Conservation (phyloP, 2,888 invertebrate species). For the Hypomecis punctinalis region DNA sequence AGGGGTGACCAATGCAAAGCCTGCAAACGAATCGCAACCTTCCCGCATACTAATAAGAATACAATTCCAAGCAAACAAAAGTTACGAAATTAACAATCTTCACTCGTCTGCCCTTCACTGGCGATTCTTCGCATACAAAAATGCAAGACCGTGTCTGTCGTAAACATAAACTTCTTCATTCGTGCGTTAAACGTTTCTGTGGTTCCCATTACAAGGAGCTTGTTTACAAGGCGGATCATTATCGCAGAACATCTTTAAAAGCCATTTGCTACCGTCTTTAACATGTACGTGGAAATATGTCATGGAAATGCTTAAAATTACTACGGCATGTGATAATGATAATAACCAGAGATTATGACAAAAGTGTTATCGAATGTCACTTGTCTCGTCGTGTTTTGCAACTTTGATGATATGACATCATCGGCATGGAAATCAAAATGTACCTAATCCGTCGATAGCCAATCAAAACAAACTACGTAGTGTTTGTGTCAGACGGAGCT, state of each 20-base stretch:
- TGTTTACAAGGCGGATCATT: conserved; percentile 19
- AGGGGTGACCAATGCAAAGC: conserved; percentile 30
- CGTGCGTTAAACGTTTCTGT: conserved; percentile 21
- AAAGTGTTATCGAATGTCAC: conserved; percentile 4
- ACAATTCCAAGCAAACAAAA: conserved; percentile 4
- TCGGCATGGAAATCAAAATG: conserved; percentile 17
- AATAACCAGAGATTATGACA: conserved; percentile 14
- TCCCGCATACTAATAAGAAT: conserved; percentile 18
- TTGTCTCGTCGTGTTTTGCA: conserved; percentile 10
- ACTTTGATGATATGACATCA: conserved; percentile 22
- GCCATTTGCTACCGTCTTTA: conserved; percentile 7
- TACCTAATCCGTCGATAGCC: conserved; percentile 20
- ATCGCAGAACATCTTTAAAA: conserved; percentile 17
- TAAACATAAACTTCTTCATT: conserved; percentile 23
- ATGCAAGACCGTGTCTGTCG: conserved; percentile 27
- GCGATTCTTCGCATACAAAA: conserved; percentile 30
- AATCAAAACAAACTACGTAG: conserved; percentile 38
- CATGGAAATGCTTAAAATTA: conserved; percentile 20
- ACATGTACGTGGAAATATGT: conserved; percentile 11
- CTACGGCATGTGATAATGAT: conserved; percentile 6
- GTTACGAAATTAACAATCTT: conserved; percentile 24
- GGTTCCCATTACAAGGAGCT: conserved; percentile 13
- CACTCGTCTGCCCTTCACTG: conserved; percentile 32
- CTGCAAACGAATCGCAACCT: conserved; percentile 27
- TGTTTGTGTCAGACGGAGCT: conserved; percentile 31